Percentiles rank a stretch among this genome's conserved stretches.
Conservation (phyloP, 2,888 invertebrate species). For the Ectemnius cavifrons region DNA sequence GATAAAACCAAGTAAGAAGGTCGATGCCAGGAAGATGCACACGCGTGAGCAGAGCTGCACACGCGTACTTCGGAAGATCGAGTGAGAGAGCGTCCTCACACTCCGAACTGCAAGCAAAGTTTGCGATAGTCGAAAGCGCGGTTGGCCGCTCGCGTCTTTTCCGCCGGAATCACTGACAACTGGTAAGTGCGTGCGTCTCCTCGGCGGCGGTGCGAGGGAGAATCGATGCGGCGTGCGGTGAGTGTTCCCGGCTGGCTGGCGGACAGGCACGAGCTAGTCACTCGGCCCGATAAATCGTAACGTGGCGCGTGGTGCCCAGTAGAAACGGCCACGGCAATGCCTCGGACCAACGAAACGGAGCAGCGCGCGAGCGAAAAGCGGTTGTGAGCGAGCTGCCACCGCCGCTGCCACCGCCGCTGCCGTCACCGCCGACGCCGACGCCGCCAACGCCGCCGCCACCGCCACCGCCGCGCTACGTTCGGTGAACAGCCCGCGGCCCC, state of each 20-base stretch:
- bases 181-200: neutral
- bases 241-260: no score
- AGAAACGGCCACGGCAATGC: neutral
- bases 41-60: no score
- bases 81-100: no score
- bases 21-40: no score
- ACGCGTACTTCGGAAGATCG: no score
- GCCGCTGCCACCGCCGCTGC: slow-evolving; percentile 14
- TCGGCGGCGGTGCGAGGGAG: slow-evolving; percentile 37
- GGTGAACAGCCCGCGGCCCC: slow-evolving; percentile 76
- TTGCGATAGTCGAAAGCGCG: no score
- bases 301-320: neutral
- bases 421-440: slow-evolving; percentile 23
- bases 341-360: slow-evolving; percentile 3
- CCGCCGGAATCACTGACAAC: slow-evolving; percentile 3
- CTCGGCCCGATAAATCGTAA: slow-evolving; percentile 1
- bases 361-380: slow-evolving; percentile 10
- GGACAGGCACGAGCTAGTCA: no score
- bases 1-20: no score
- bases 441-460: slow-evolving; percentile 3
- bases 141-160: neutral
- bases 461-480: slow-evolving; percentile 57
- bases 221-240: slow-evolving; percentile 5
- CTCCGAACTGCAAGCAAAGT: no score
- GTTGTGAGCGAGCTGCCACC: slow-evolving; percentile 39